A percentile compares a stretch with the other conserved stretches of the same genome.
These are phyloP conservation scores for Caenorhabditis virilis DNA, from an alignment of 2,888 invertebrate species.

Conservation along the genomic window DNA sequence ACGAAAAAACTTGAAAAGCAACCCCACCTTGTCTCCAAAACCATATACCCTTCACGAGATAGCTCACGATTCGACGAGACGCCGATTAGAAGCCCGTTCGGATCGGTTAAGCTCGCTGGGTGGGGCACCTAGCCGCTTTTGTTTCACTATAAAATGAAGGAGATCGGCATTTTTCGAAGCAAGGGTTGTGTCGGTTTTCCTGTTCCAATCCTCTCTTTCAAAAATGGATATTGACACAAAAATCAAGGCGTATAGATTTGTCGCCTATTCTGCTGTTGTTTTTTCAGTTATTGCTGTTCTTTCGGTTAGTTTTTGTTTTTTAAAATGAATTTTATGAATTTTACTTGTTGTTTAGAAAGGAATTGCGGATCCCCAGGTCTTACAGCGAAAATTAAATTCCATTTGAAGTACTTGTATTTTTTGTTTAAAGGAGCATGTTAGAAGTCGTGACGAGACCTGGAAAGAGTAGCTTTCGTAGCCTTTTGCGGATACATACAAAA, in stretches of 20 bases:
- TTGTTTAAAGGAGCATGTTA: too few relatives aligned
- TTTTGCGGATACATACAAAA: too few relatives aligned
- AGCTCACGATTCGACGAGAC: constrained; percentile 12
- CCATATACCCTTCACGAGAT: too few relatives aligned
- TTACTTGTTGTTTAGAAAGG: too few relatives aligned
- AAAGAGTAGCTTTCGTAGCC: too few relatives aligned
- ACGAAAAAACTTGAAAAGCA: too few relatives aligned
- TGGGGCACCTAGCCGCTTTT: constrained; percentile 11
- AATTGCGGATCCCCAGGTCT: too few relatives aligned
- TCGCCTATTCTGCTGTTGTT: constrained; percentile 56
- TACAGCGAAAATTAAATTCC: background rate
- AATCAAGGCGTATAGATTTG: constrained; percentile 56
- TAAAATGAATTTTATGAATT: background rate
- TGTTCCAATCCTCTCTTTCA: too few relatives aligned
- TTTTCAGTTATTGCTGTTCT: constrained; percentile 48
- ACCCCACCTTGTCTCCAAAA: too few relatives aligned
- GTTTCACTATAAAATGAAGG: constrained; percentile 2
- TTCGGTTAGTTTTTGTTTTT: constrained; percentile 19
- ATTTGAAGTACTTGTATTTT: too few relatives aligned
- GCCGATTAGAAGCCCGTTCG: constrained; percentile 26
- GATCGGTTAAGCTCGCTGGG: constrained; percentile 34
- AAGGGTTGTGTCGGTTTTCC: constrained; percentile 1
- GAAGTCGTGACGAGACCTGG: too few relatives aligned
- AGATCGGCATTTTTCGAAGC: background rate
- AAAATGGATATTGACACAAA: constrained; percentile 45